These are phyloP conservation scores for Leptinotarsa texana DNA, from an alignment of 1,140 invertebrate species.

Conservation along the genomic window DNA sequence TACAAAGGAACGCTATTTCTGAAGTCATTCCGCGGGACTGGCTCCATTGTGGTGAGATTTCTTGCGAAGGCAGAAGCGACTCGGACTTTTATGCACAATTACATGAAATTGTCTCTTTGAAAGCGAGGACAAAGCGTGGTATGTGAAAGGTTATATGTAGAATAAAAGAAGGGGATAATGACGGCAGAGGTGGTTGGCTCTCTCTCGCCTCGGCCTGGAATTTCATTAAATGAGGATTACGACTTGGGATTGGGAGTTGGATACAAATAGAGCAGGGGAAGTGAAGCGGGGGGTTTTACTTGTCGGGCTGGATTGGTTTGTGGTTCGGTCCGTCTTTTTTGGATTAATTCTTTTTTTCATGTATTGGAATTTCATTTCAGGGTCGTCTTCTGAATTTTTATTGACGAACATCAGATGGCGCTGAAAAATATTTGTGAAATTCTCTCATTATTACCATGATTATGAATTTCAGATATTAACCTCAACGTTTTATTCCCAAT, in stretches of 20 bases:
- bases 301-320: background rate
- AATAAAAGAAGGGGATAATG: constrained; percentile 55
- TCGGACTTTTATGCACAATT: constrained; percentile 51
- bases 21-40: constrained; percentile 47
- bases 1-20: constrained; percentile 44
- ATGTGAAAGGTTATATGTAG: constrained; percentile 54
- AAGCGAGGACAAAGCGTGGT: constrained; percentile 48
- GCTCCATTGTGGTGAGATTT: constrained; percentile 43
- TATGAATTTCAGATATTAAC: too few relatives aligned
- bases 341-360: too few relatives aligned
- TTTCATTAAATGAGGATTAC: constrained; percentile 56
- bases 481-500: too few relatives aligned
- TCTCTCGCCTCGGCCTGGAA: constrained; percentile 46
- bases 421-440: too few relatives aligned
- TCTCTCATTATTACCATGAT: too few relatives aligned
- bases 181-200: constrained; percentile 41
- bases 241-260: constrained; percentile 1
- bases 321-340: too few relatives aligned
- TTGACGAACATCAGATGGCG: too few relatives aligned
- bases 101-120: constrained; percentile 50
- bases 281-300: background rate
- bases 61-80: constrained; percentile 26
- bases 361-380: too few relatives aligned
- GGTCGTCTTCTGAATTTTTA: too few relatives aligned
- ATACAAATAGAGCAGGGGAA: background rate